Evolutionary conservation across 2,888 invertebrate species (phyloP), one percentile per base, ranked within the genome.

Genomic region (Ommatoiulus sabulosus): DNA sequence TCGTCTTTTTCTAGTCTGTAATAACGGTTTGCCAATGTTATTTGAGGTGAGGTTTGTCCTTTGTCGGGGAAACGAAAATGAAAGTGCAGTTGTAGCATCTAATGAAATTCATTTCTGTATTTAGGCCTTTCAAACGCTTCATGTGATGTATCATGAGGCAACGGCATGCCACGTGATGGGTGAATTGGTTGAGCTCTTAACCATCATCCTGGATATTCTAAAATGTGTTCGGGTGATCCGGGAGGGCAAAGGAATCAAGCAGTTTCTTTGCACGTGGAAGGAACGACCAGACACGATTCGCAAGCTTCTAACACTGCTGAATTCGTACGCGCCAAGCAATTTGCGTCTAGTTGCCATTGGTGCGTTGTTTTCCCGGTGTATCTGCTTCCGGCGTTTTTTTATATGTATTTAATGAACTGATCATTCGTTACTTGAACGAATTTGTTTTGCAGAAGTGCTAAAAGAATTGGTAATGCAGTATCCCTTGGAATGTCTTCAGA

Each of bases 111-210:
- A n/a, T n/a, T n/a, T n/a, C n/a, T 44, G n/a, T 24, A 24, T 94
- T 84, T 94, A 97, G 95, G 97, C 97, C 44, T 95, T 98, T 91
- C 96, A 96, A 93, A 97, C 97, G 90, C 94, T 98, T 90, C 97
- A 98, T 94, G 96, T 97, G 91, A 97, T 98, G 95, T 96, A 97
- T 92, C 97, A 97, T 91, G 98, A 98, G 93, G 97, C 97, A 17
- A 97, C 97, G 10, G 97, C 97, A 0, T 97, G 96, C 91, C 96
- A 97, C 92, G 96, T 97, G 20, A 95, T 95, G 0, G 95, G 95
- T 3, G 98, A 98, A 92, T 94, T 98, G 89, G 95, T 97, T 57
- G 97, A 97, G 91, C 94, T 98, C 85, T 94, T 98, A 90, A 95
- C 92, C 35, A 92, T 94, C 20, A 91, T 93, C 86, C 90, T 91